Conservation (phyloP, 2,797 vertebrate species). For the Myiotriccus ornatus region DNA sequence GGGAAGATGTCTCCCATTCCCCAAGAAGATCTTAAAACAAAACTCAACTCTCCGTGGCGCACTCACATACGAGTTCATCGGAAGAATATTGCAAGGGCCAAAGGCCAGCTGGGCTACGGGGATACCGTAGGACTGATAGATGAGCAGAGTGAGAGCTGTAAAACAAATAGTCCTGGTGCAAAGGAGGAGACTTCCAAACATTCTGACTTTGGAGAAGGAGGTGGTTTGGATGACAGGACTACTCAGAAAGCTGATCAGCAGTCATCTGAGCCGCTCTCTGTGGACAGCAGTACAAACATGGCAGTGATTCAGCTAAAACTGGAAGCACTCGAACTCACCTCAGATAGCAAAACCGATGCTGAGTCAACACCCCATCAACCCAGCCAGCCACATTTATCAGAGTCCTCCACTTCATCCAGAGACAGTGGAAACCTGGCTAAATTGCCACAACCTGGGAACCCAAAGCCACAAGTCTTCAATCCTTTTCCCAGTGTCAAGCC, state of each 20-base stretch:
- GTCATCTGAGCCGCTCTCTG: slow-evolving; percentile 55
- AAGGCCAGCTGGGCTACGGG: slow-evolving; percentile 84
- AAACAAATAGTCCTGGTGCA: not conserved
- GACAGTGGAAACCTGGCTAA: slow-evolving; percentile 65
- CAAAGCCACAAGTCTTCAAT: slow-evolving; percentile 82
- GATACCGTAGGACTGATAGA: slow-evolving; percentile 80
- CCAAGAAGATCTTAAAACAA: slow-evolving; percentile 79
- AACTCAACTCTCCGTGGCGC: slow-evolving; percentile 88
- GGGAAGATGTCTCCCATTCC: slow-evolving; percentile 77
- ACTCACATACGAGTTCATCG: slow-evolving; percentile 90
- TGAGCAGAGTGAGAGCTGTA: slow-evolving; percentile 70
- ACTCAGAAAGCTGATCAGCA: slow-evolving; percentile 58
- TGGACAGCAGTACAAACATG: slow-evolving; percentile 50
- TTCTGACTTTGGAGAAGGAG: not conserved
- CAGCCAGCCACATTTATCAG: slow-evolving; percentile 51
- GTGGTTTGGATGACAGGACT: slow-evolving; percentile 49
- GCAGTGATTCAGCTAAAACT: slow-evolving; percentile 81
- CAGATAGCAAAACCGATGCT: not conserved
- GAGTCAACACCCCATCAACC: slow-evolving; percentile 15
- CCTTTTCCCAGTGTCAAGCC: slow-evolving; percentile 94
- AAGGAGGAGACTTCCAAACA: not conserved
- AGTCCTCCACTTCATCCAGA: slow-evolving; percentile 65
- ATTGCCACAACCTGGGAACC: slow-evolving; percentile 43
- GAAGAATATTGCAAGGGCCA: slow-evolving; percentile 83
- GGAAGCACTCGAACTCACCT: slow-evolving; percentile 81